Base-by-base conservation (phyloP, 2,888 invertebrate species). In the Criorhina ranunculi region DNA sequence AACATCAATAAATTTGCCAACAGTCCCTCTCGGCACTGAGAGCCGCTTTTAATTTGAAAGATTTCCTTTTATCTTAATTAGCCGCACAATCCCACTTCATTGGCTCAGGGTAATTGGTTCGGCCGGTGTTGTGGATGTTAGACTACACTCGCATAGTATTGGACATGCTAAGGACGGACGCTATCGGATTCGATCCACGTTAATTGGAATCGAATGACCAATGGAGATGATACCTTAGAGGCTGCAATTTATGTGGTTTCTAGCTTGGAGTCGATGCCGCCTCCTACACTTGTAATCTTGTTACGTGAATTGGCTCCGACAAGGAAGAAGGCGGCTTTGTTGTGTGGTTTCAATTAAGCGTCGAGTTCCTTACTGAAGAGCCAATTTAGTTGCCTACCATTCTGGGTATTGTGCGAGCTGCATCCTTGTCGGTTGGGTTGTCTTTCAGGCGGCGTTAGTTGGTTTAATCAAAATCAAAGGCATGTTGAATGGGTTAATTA, bases 11-110 rank as follows among this genome's bases (percentile, higher is more conserved):
- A 53, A 44, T 55, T 40, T 24, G 5, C 33, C 11, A 24, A 9
- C 40, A 9, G 6, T 12, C 7, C 8, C 9, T 2, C 49, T 1
- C 1, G 9, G 19, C 29, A 57, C 44, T 31, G 31, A 6, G 35
- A 44, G 46, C 55, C 24, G 46, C 62, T 70, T 78, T 78, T 62
- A 78, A 62, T 70, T 70, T 70, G 46, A 29, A 59, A 60, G 59
- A 72, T 60, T 72, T 60, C 29, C 77, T 78, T 62, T 69, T 69
- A 78, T 78, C 77, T 40, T 78, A 78, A 77, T 77, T 77, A 69
- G 60, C 60, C 44, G 33, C 29, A 67, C 40, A 33, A 44, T 69
- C 44, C 53, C 33, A 60, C 37, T 78, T 59, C 15, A 40, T 60
- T 72, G 15, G 37, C 2, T n/a, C 35, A 19, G 24, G 24, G 24